Evolutionary conservation across 2,113 vertebrate species (phyloP).

Genomic region (Microcebus tavaratra): DNA sequence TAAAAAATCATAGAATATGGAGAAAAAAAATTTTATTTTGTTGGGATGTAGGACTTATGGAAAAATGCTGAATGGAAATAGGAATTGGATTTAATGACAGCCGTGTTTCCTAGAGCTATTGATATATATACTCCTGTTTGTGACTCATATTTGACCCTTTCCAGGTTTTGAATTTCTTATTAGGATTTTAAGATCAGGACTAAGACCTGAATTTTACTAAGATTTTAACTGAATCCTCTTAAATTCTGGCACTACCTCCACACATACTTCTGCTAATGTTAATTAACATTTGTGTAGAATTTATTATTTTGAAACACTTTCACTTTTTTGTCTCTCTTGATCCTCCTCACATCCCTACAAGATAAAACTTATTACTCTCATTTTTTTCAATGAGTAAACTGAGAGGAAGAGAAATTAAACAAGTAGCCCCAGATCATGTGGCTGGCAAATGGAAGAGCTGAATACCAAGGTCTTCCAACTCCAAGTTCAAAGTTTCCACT

Average conservation of each 20-base stretch:
- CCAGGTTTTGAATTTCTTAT: not conserved
- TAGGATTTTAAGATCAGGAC: not conserved
- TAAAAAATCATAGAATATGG: conserved; percentile 4
- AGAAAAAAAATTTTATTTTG: not conserved
- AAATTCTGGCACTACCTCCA: not conserved
- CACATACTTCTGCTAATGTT: not conserved
- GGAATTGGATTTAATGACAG: not conserved
- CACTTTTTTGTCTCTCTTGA: not conserved
- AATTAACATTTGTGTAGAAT: not conserved
- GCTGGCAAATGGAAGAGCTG: not conserved
- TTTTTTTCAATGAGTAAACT: conserved; percentile 46
- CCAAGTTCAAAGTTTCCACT: conserved; percentile 49
- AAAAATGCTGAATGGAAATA: not conserved
- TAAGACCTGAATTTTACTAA: not conserved
- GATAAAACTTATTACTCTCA: not conserved
- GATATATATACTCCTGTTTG: not conserved
- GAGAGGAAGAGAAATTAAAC: conserved; percentile 10
- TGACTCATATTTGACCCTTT: not conserved
- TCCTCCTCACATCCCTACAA: not conserved
- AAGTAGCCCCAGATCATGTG: not conserved
- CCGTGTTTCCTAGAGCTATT: not conserved
- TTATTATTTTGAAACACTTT: conserved; percentile 18
- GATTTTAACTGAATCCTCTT: not conserved
- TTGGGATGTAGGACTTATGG: not conserved
- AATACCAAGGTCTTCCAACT: conserved; percentile 7